These are phyloP conservation scores for Acronicta aceris DNA, from an alignment of 2,888 invertebrate species.

Conservation along the genomic window DNA sequence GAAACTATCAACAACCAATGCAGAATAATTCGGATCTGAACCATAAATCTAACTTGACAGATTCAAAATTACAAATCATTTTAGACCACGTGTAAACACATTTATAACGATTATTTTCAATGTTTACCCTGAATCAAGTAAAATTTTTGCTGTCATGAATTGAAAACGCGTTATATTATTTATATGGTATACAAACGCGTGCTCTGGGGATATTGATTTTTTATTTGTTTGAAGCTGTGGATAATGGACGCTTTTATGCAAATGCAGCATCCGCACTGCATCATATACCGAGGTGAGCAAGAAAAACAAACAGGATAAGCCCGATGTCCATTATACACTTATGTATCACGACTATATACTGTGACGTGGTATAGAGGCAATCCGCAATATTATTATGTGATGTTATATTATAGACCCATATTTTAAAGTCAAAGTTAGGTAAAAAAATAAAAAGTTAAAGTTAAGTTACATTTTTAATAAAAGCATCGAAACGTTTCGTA, in stretches of 20 bases:
- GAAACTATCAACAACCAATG: constrained; percentile 5
- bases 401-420: no score
- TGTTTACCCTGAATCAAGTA: constrained; percentile 13
- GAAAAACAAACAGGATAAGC: constrained; percentile 62
- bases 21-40: constrained; percentile 5
- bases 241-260: constrained; percentile 88
- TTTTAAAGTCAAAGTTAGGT: no score
- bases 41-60: constrained; percentile 21
- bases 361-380: constrained; percentile 10
- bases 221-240: constrained; percentile 80
- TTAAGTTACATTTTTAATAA: constrained; percentile 26
- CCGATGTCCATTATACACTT: constrained; percentile 41
- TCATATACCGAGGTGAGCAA: constrained; percentile 70
- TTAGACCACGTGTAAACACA: constrained; percentile 17
- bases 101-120: constrained; percentile 30
- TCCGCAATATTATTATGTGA: constrained; percentile 28
- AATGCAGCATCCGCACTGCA: constrained; percentile 86
- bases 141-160: constrained; percentile 24
- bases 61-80: constrained; percentile 24
- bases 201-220: constrained; percentile 80
- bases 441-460: no score
- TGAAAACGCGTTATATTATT: constrained; percentile 37
- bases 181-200: constrained; percentile 50
- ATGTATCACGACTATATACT: constrained; percentile 3
- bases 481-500: constrained; percentile 16